A percentile compares a stretch with the other conserved stretches of the same genome.
These are phyloP conservation scores for Coryphaenoides rupestris DNA, from an alignment of 2,113 vertebrate genomes.

Conservation along the genomic window DNA sequence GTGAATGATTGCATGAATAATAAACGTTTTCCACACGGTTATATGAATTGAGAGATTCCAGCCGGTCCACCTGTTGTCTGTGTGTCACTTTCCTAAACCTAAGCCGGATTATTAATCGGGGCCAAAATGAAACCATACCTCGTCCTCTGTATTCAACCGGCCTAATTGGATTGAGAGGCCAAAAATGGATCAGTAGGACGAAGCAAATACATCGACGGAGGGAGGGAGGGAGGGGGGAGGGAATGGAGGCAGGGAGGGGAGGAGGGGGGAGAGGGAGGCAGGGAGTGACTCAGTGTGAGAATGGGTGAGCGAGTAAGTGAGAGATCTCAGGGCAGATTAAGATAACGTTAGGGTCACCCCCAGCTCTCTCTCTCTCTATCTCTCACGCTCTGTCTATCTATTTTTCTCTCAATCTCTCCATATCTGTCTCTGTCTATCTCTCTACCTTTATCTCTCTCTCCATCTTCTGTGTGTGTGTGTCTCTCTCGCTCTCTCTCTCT, in stretches of 20 bases:
- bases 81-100: neutral
- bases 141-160: slow-evolving; percentile 29
- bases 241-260: slow-evolving; percentile 14
- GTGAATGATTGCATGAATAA: no score
- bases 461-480: no score
- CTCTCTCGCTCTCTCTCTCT: no score
- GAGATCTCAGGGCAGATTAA: slow-evolving; percentile 41
- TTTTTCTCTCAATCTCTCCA: no score
- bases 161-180: slow-evolving; percentile 55
- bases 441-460: no score
- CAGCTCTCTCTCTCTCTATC: slow-evolving; percentile 19
- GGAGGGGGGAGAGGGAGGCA: slow-evolving; percentile 6
- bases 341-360: slow-evolving; percentile 53
- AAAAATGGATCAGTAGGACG: slow-evolving; percentile 56
- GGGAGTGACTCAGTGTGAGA: no score
- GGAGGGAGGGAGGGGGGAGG: slow-evolving; percentile 5
- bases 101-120: slow-evolving; percentile 21
- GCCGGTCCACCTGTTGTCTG: neutral
- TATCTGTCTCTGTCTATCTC: no score
- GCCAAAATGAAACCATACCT: slow-evolving; percentile 18
- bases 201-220: slow-evolving; percentile 35
- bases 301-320: no score
- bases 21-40: no score
- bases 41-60: no score
- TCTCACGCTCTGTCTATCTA: no score